These are phyloP conservation scores for Tretioscincus oriximinensis DNA, from an alignment of 2,113 vertebrate genomes.

Conservation along the genomic window DNA sequence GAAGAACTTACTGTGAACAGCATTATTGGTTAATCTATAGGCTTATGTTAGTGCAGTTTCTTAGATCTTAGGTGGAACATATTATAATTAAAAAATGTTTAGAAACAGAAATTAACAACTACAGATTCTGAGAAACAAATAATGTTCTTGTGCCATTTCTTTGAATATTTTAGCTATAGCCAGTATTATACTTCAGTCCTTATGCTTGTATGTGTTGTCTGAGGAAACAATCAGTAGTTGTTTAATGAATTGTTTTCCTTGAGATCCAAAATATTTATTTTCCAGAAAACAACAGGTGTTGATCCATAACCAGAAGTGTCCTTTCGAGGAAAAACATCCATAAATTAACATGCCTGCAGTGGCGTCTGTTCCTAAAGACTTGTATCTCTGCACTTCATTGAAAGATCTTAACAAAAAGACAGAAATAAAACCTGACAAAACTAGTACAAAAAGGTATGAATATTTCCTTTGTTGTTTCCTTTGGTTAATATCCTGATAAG, in stretches of 20 bases:
- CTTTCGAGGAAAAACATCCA: slow-evolving; percentile 40
- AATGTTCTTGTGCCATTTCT: background rate
- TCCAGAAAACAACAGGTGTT: slow-evolving; percentile 62
- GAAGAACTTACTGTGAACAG: background rate
- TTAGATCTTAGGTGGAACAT: background rate
- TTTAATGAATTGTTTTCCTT: background rate
- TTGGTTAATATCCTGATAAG: background rate
- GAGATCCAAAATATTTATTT: slow-evolving; percentile 17
- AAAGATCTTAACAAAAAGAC: slow-evolving; percentile 96
- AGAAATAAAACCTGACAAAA: slow-evolving; percentile 91
- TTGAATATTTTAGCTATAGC: background rate
- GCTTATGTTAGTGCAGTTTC: background rate
- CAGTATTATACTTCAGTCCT: background rate
- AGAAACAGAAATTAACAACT: background rate
- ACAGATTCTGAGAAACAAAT: background rate
- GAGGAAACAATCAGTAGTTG: background rate
- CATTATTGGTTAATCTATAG: background rate
- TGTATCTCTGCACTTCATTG: slow-evolving; percentile 91
- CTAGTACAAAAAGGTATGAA: slow-evolving; percentile 83
- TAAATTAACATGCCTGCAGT: slow-evolving; percentile 90
- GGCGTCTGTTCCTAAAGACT: slow-evolving; percentile 87
- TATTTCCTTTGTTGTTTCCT: slow-evolving; percentile 9
- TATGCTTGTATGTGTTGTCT: background rate
- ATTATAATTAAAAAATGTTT: background rate
- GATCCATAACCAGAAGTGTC: slow-evolving; percentile 33